phyloP scores from a whole-genome alignment of 2,797 vertebrate species.

The Phrynocephalus vlangalii region DNA sequence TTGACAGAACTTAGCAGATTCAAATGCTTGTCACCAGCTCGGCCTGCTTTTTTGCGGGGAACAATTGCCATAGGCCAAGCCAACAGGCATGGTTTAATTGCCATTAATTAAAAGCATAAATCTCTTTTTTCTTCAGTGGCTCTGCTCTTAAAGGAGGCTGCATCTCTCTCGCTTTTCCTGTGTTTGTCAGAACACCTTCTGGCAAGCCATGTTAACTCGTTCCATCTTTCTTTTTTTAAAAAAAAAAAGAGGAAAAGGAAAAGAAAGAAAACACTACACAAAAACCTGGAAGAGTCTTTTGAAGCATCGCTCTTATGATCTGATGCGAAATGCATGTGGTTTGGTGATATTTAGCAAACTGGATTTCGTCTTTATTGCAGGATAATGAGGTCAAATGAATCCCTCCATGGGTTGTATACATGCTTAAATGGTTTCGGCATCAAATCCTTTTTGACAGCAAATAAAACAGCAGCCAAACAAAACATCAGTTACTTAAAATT shows the following conservation, averaged over 20 bases:
- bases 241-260: constrained; percentile 1
- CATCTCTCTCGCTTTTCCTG: constrained; percentile 87
- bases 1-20: constrained; percentile 99
- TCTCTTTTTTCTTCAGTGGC: constrained; percentile 98
- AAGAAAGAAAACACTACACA: constrained; percentile 71
- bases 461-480: constrained; percentile 95
- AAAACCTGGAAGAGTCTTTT: constrained; percentile 91
- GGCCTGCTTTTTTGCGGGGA: constrained; percentile 97
- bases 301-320: constrained; percentile 91
- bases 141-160: constrained; percentile 98
- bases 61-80: constrained; percentile 99
- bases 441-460: constrained; percentile 98
- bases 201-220: constrained; percentile 92
- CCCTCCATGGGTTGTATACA: constrained; percentile 92
- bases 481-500: constrained; percentile 89
- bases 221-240: constrained; percentile 74
- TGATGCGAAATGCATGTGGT: constrained; percentile 91
- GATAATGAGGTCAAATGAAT: constrained; percentile 99
- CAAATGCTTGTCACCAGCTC: constrained; percentile 99
- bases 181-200: constrained; percentile 97
- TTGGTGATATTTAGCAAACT: constrained; percentile 99
- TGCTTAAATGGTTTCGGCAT: constrained; percentile 94
- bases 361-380: constrained; percentile 98
- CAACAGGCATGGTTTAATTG: constrained; percentile 99
- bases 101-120: constrained; percentile 99